Evolutionary conservation across 1,140 invertebrate species (phyloP).

Genomic region (Grapholita molesta): DNA sequence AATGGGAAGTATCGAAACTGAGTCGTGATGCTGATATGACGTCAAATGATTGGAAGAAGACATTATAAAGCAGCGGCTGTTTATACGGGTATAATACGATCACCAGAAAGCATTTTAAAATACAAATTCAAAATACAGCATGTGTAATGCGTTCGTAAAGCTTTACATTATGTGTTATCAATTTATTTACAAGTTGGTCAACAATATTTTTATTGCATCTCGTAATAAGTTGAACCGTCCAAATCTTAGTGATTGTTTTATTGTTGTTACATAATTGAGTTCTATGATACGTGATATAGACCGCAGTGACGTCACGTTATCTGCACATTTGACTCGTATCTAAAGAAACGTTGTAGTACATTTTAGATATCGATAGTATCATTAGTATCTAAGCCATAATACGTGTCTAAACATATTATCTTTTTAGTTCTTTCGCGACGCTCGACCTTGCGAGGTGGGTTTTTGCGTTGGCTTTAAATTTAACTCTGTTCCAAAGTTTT

Average conservation of each 20-base stretch:
- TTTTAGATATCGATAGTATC: neutral
- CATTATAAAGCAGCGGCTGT: no score
- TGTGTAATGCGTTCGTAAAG: no score
- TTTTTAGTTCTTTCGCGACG: neutral
- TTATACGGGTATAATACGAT: no score
- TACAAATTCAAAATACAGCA: no score
- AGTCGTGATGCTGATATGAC: no score
- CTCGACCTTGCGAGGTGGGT: slow-evolving; percentile 1
- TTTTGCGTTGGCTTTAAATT: neutral
- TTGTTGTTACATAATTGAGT: neutral
- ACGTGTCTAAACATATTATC: neutral
- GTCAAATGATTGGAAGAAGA: no score
- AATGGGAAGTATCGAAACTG: no score
- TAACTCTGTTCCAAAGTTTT: neutral
- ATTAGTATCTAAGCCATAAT: neutral
- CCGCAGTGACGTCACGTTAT: slow-evolving; percentile 5
- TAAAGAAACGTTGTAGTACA: neutral
- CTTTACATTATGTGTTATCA: no score
- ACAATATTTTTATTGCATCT: neutral
- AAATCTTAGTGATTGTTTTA: neutral
- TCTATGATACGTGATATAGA: neutral
- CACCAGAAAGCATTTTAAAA: no score
- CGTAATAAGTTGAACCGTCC: neutral
- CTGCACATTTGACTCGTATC: neutral
- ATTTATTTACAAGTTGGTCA: no score